These are phyloP conservation scores for Tricholaema leucomelas DNA, from an alignment of 2,113 vertebrate genomes.

Conservation along the genomic window DNA sequence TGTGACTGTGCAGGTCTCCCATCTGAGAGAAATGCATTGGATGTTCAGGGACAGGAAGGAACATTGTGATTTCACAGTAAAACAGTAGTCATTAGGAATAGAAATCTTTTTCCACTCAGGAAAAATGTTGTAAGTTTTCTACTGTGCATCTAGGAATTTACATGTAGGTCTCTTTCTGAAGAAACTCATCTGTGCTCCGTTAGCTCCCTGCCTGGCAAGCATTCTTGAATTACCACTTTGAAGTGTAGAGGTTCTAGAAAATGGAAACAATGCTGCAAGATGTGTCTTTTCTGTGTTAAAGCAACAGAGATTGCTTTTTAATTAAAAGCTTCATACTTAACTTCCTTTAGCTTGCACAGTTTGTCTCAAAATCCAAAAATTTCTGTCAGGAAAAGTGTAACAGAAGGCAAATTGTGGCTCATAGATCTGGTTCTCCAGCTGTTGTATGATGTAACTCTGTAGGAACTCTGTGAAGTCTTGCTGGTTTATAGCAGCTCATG, in stretches of 20 bases:
- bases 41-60: not conserved
- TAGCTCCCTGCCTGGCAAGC: not conserved
- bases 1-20: not conserved
- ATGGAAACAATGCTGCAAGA: not conserved
- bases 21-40: not conserved
- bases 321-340: not conserved
- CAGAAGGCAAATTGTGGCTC: not conserved
- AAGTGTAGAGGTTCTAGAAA: not conserved
- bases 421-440: not conserved
- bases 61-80: not conserved
- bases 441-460: not conserved
- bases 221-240: not conserved
- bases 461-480: not conserved
- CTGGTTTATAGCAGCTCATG: not conserved
- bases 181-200: not conserved
- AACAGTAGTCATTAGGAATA: not conserved
- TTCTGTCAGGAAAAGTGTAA: not conserved
- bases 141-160: not conserved
- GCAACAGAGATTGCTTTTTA: not conserved
- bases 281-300: not conserved
- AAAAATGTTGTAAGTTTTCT: constrained; percentile 2
- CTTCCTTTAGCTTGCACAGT: not conserved
- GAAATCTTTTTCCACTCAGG: not conserved
- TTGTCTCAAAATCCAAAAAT: not conserved
- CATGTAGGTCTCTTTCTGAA: not conserved